Evolutionary conservation across 2,113 vertebrate species (phyloP).

Genomic region (Polypterus bichir): DNA sequence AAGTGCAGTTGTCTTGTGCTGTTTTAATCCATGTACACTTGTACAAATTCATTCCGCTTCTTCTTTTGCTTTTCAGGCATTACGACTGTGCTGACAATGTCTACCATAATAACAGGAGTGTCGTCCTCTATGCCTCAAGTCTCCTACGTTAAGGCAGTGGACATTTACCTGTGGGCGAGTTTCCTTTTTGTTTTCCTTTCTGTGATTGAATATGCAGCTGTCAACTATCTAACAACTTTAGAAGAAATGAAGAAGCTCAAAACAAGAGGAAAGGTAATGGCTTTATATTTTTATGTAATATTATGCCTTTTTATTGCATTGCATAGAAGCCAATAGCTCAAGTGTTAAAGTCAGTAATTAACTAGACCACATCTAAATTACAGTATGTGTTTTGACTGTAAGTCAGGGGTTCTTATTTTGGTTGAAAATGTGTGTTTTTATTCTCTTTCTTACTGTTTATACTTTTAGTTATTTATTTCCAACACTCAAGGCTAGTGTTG

Average conservation of each 20-base stretch:
- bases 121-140: slow-evolving; percentile 84
- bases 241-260: slow-evolving; percentile 53
- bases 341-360: too few relatives aligned
- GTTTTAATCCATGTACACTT: not conserved
- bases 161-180: slow-evolving; percentile 82
- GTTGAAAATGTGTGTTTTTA: too few relatives aligned
- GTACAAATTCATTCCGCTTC: not conserved
- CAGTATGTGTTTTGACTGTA: too few relatives aligned
- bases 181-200: slow-evolving; percentile 85
- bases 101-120: slow-evolving; percentile 75
- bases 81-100: slow-evolving; percentile 82
- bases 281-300: not conserved
- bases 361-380: too few relatives aligned
- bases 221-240: slow-evolving; percentile 80
- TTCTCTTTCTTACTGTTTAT: too few relatives aligned
- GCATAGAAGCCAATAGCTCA: too few relatives aligned
- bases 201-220: slow-evolving; percentile 73
- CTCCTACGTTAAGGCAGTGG: slow-evolving; percentile 84
- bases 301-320: too few relatives aligned
- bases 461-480: too few relatives aligned
- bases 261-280: slow-evolving; percentile 43
- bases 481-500: too few relatives aligned
- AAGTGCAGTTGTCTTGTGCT: not conserved
- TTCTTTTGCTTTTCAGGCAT: slow-evolving; percentile 53
- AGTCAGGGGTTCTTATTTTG: too few relatives aligned